A percentile compares a stretch with the other conserved stretches of the same genome.
These are phyloP conservation scores for Oreochromis niloticus DNA, from an alignment of 2,113 vertebrate species.

Conservation along the genomic window DNA sequence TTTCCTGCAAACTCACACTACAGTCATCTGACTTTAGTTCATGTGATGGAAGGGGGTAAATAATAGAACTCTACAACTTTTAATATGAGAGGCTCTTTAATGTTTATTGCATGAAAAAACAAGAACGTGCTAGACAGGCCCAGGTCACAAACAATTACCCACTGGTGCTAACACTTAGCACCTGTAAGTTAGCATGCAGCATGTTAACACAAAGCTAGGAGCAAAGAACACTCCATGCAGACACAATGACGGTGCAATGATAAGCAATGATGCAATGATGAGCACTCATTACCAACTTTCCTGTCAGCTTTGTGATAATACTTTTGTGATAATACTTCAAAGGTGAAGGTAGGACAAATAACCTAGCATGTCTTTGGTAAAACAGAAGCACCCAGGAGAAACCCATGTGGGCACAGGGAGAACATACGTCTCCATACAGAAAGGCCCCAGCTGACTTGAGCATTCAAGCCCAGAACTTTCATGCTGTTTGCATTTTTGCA, in stretches of 20 bases:
- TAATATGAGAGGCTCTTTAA: neutral
- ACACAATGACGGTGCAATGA: neutral
- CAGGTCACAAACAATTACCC: neutral
- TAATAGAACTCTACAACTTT: neutral
- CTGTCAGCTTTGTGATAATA: neutral
- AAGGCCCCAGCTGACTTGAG: neutral
- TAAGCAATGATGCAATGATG: neutral
- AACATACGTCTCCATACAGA: neutral
- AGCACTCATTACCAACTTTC: neutral
- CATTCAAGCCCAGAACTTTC: rapidly evolving
- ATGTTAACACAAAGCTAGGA: neutral
- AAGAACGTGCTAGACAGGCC: neutral
- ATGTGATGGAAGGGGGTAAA: neutral
- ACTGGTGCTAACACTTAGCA: neutral
- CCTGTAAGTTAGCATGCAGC: neutral
- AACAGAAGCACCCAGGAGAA: neutral
- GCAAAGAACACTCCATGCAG: neutral
- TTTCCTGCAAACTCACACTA: neutral
- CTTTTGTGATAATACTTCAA: neutral
- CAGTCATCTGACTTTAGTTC: neutral
- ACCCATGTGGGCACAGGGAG: neutral
- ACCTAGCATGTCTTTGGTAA: neutral
- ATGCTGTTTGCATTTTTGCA: neutral
- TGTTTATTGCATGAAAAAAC: neutral
- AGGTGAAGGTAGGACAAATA: neutral